Evolutionary conservation across 2,797 vertebrate species (phyloP), one percentile per base, ranked within the genome.

Genomic region (Alectoris magna): DNA sequence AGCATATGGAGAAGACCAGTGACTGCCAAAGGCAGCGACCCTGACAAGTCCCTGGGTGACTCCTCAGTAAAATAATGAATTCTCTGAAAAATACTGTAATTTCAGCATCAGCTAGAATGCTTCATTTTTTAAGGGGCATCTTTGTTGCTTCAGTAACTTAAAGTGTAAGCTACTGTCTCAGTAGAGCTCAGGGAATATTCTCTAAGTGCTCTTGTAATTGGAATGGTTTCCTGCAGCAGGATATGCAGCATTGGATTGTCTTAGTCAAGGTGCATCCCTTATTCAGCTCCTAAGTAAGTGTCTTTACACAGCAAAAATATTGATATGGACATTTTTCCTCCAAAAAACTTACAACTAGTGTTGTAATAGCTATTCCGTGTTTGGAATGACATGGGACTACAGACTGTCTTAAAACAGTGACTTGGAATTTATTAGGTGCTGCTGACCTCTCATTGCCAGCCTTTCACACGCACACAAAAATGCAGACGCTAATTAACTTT

Each of bases 191-290:
- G 4, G 56, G 44, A 18, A 9, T 17, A 11, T 23, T 31, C 21
- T 27, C 18, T 2, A 7, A 7, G 36, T 11, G 16, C 11, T 53
- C 51, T 16, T 77, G n/a, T 60, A 26, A n/a, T 0, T 51, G 71
- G 44, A 39, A 10, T 51, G 43, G 14, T 88, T 83, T 68, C 26
- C 27, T 81, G 21, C 34, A 56, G 59, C 19, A 56, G 0, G 1
- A 15, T 38, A 51, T 0, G 0, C 7, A 31, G 31, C 8, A 2
- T 8, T 10, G 43, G 16, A 48, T 59, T 75, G 3, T 43, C n/a
- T 13, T 36, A 39, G 24, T 48, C 39, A 56, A 13, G 9, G 31
- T 38, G 12, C 6, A 14, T n/a, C 23, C 14, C 11, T 29, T 74
- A 69, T 58, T 58, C 24, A 77, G 34, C 51, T 70, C 26, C 63